Base-by-base conservation (phyloP, 2,888 invertebrate genomes). In the Fragum whitleyi region DNA sequence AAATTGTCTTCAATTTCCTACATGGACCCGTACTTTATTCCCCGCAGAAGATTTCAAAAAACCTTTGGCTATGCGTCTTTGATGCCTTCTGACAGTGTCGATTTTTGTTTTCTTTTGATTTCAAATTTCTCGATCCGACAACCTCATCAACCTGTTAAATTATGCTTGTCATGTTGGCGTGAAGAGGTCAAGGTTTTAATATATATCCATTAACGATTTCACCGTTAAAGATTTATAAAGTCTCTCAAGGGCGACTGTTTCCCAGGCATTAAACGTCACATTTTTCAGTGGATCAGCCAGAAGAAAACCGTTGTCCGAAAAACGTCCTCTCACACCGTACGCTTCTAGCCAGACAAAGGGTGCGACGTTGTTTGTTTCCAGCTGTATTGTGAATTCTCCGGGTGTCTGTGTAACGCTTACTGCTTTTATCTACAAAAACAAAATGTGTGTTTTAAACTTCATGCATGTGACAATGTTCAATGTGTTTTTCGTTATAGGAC, bases 291-390 rank as follows among this genome's bases (percentile, higher is more conserved):
- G 82, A 23, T 90, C 84, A 2, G 94, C 89, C 95, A 89, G 90
- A 6, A 94, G 82, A 83, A 97, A 96, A 0, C 97, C 97, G 93
- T 97, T 97, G 87, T 97, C 96, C 0, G 96, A 96, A 93, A 97
- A 97, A 78, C 94, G 94, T 0, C 97, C 97, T 90, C 92, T 55
- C 36, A 91, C 80, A 11, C 87, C 89, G 19, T 47, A 59, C 0
- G 91, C 89, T 19, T 93, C 92, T 36, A 94, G 80, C 93, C 93
- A 94, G 5, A 94, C 93, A 85, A 93, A 94, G 16, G 92, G 89
- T 21, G 94, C 92, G 26, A 92, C 85, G 6, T 79, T 74, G 59
- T 89, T 85, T 3, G 91, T 87, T 21, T 82, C 77, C 21, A 93
- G 36, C 7, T 85, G 83, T 19, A 94, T 65, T 23, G 76, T 74